These are phyloP conservation scores for Eupithecia inturbata DNA, from an alignment of 2,888 invertebrate species.

Conservation along the genomic window DNA sequence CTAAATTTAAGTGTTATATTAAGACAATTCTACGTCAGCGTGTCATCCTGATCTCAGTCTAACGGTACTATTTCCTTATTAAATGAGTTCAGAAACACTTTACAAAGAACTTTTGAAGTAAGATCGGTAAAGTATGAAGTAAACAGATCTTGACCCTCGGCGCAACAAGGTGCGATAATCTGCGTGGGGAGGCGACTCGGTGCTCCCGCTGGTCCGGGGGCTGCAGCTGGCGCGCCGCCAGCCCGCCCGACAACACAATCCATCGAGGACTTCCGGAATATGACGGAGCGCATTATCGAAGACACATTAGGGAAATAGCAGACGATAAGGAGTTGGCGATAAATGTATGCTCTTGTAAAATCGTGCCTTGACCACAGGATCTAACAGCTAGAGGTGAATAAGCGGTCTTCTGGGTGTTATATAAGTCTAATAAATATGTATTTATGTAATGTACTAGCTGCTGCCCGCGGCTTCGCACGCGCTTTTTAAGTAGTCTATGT, in stretches of 20 bases:
- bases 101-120: not conserved
- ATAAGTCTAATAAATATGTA: too few species aligned
- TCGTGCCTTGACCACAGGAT: not conserved
- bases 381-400: not conserved
- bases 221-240: constrained; percentile 15
- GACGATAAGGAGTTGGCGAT: not conserved
- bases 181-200: constrained; percentile 8
- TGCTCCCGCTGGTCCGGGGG: constrained; percentile 10
- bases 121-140: not conserved
- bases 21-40: not conserved
- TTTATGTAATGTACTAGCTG: too few species aligned
- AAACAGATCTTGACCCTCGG: not conserved
- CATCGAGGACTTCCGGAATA: constrained; percentile 38
- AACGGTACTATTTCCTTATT: not conserved
- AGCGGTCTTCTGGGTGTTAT: too few species aligned
- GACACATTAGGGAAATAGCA: constrained; percentile 28
- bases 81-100: not conserved
- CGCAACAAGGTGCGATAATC: constrained; percentile 34
- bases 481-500: too few species aligned
- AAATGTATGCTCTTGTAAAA: not conserved
- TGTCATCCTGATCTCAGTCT: not conserved
- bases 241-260: constrained; percentile 10
- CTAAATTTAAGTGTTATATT: not conserved
- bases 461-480: too few species aligned
- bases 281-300: constrained; percentile 31